A percentile compares a stretch with the other conserved stretches of the same genome.
These are phyloP conservation scores for Hydrolagus affinis DNA, from an alignment of 2,113 vertebrate species.

Conservation along the genomic window DNA sequence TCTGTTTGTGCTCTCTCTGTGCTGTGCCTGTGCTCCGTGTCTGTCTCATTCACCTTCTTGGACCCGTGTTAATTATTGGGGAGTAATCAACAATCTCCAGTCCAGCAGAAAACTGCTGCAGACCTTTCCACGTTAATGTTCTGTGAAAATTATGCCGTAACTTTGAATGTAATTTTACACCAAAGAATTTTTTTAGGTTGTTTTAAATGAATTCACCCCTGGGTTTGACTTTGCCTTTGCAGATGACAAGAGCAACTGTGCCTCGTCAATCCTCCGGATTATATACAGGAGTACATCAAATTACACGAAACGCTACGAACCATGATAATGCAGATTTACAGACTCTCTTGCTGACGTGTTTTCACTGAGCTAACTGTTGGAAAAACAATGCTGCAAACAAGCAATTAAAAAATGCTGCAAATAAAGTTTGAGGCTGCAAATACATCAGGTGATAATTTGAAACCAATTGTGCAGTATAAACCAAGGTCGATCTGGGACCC, in stretches of 20 bases:
- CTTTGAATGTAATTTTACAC: neutral
- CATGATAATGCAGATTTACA: conserved; percentile 39
- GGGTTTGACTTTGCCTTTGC: conserved; percentile 50
- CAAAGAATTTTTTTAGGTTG: conserved; percentile 9
- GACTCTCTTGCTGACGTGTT: conserved; percentile 60
- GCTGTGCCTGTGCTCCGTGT: neutral
- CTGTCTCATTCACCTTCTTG: neutral
- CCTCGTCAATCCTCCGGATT: conserved; percentile 53
- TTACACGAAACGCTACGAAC: conserved; percentile 59
- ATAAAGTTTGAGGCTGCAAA: neutral
- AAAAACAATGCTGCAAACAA: neutral
- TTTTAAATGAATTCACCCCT: conserved; percentile 35
- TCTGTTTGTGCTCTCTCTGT: too few relatives aligned
- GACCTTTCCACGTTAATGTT: neutral
- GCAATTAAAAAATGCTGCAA: neutral
- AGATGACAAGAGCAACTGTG: conserved; percentile 48
- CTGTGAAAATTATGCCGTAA: neutral
- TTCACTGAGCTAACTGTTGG: conserved; percentile 54
- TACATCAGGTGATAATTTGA: too few relatives aligned
- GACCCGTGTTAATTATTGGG: neutral
- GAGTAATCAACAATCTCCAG: neutral
- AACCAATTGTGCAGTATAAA: too few relatives aligned
- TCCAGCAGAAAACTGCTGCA: neutral
- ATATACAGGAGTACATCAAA: conserved; percentile 58
- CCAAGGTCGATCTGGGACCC: too few relatives aligned